A percentile compares a stretch with the other conserved stretches of the same genome.
Conservation (phyloP, 2,113 vertebrate genomes). For the Platysteira castanea region DNA sequence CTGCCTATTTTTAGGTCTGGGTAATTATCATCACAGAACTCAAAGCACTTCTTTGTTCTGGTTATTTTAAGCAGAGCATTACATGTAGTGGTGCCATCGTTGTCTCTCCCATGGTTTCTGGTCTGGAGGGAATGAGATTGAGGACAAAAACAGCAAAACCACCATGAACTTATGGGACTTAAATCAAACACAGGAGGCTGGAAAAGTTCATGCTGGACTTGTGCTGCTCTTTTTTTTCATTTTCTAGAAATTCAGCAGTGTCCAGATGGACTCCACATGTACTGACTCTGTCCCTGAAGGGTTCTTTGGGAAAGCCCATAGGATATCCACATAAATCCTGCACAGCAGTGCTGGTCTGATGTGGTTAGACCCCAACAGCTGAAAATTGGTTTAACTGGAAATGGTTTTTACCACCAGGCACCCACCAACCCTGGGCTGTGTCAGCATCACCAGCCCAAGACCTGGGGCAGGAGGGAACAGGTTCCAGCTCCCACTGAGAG, state of each 20-base stretch:
- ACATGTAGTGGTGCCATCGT: neutral
- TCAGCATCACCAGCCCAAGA: neutral
- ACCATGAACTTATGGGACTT: neutral
- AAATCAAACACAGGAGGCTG: neutral
- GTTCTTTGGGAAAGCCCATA: neutral
- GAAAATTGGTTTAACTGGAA: neutral
- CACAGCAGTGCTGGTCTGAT: neutral
- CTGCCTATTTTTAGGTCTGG: conserved; percentile 39
- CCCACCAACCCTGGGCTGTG: fast-evolving
- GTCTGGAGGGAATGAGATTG: neutral
- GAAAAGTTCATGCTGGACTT: neutral
- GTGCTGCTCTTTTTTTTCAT: neutral
- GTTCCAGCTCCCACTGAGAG: neutral
- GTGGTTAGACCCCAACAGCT: neutral
- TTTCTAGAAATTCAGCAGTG: neutral
- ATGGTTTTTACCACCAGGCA: neutral
- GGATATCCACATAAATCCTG: neutral
- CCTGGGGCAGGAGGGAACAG: neutral
- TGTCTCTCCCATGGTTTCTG: neutral
- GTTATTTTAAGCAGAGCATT: conserved; percentile 4
- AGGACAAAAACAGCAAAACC: neutral
- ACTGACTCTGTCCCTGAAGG: neutral
- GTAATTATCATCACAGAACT: conserved; percentile 14
- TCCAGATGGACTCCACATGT: conserved; percentile 12
- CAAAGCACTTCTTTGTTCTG: neutral